Evolutionary conservation across 2,797 vertebrate species (phyloP), one percentile per base, ranked within the genome.

Genomic region (Gallinago solitaria): DNA sequence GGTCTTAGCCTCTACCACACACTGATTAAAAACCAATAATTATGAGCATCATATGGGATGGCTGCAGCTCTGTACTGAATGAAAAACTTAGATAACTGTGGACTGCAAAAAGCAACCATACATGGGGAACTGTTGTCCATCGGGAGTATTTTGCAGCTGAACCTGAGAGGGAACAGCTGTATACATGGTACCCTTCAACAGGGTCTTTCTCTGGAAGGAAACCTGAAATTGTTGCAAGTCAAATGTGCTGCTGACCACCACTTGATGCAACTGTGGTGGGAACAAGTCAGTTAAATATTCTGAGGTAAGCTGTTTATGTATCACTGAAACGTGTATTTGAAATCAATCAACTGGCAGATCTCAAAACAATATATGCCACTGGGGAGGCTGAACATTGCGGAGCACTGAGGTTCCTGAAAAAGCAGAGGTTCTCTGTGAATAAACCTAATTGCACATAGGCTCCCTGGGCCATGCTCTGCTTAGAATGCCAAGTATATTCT

Each of bases 81-180:
- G 19, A 81, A 59, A 82, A 39, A 59, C 20, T 16, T 5, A 9
- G 16, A 17, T 54, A 88, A 54, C 20, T 0, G 0, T 24, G 21
- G 8, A n/a, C 16, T 13, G 19, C 21, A 82, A 83, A 59, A 64
- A 59, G 8, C 14, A 74, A 2, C 15, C 0, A 0, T 23, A 28
- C 2, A 1, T 9, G 15, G 17, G 23, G 21, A 86, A 39, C 35
- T 70, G 21, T 27, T 70, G 45, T 33, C 37, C 41, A 15, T 16
- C 12, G 19, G 9, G n/a, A 47, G 23, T 20, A 12, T 61, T 71
- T 57, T 74, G 12, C 64, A 77, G 48, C 47, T 1, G 15, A 77
- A 70, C 9, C 33, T 53, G 30, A 68, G 35, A 63, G 9, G 19
- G 35, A 37, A 32, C 21, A 63, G 51, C 39, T 67, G 11, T 47